phyloP scores from a whole-genome alignment of 2,797 vertebrate species.

The Distichodus sexfasciatus region DNA sequence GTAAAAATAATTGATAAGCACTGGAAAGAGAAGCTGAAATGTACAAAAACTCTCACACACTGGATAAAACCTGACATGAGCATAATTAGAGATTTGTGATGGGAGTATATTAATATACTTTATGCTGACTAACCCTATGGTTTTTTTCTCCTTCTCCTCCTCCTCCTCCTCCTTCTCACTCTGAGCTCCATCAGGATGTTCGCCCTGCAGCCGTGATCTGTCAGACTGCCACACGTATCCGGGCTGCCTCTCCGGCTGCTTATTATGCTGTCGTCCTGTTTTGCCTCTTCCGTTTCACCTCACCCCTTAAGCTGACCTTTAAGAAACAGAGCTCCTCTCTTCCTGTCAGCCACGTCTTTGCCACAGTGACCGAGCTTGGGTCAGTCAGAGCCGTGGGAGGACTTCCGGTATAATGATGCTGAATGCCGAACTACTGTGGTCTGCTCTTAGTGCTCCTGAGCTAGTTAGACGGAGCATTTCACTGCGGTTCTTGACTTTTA shows the following conservation, averaged over 20 bases:
- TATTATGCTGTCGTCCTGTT: slow-evolving; percentile 7
- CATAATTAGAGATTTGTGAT: no score
- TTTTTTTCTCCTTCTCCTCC: no score
- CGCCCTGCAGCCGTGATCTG: background rate
- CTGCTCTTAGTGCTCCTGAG: background rate
- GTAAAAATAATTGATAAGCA: no score
- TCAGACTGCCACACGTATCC: background rate
- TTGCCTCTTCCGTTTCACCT: slow-evolving; percentile 9
- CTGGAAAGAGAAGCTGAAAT: no score
- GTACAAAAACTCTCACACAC: no score
- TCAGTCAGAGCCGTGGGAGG: background rate
- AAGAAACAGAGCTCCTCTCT: background rate
- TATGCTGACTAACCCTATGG: no score
- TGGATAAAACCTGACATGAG: no score
- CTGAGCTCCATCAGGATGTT: background rate
- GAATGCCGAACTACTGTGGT: background rate
- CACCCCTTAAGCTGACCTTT: slow-evolving; percentile 29
- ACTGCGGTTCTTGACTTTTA: background rate
- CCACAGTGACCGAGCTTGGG: background rate
- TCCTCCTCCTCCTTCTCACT: background rate
- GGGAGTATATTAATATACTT: no score
- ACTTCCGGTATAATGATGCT: background rate
- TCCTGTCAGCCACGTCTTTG: background rate
- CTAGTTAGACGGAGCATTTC: background rate
- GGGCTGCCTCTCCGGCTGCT: background rate